Base-by-base conservation (phyloP, 2,888 invertebrate genomes). In the Cantharis rufa region DNA sequence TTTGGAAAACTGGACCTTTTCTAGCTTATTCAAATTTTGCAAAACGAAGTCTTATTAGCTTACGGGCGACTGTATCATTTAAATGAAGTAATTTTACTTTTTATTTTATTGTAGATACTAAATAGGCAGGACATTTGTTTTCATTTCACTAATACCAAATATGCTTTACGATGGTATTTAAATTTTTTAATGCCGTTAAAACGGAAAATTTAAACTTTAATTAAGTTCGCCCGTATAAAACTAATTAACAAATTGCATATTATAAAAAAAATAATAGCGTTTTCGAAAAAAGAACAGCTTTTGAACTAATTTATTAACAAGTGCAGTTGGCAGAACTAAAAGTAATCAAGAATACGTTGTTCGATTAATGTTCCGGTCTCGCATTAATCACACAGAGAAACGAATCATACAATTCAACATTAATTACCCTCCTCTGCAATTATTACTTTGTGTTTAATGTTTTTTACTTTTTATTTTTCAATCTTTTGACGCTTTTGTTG, bases 281-380 rank as follows among this genome's bases (percentile, higher is more conserved):
- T 48, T 48, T 48, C n/a, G 7, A n/a, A 48, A 48, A 48, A 48
- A 48, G n/a, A 21, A 66, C 64, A 9, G 21, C 5, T 18, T 66
- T 66, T 66, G n/a, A 66, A 66, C 21, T 66, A 66, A 66, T 66
- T 79, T 75, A 79, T 77, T 79, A 77, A 79, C 79, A 75, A 75
- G 77, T 79, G 75, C 79, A 79, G 79, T 73, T 77, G 79, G 77
- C 79, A 73, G 75, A 75, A 72, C 71, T 72, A 75, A 78, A 81
- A 81, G 81, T 81, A 79, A 81, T 81, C 81, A 77, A 75, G 79
- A 77, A 75, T 81, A 78, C 81, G 78, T 78, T 78, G 79, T 81
- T 81, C 81, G 79, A 81, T 81, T 81, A 81, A 80, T 81, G 80
- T 80, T 81, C 79, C 79, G 79, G 71, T 75, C 74, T 70, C 72